Evolutionary conservation across 2,888 invertebrate genomes (phyloP).

Genomic region (Drosophila eohydei): DNA sequence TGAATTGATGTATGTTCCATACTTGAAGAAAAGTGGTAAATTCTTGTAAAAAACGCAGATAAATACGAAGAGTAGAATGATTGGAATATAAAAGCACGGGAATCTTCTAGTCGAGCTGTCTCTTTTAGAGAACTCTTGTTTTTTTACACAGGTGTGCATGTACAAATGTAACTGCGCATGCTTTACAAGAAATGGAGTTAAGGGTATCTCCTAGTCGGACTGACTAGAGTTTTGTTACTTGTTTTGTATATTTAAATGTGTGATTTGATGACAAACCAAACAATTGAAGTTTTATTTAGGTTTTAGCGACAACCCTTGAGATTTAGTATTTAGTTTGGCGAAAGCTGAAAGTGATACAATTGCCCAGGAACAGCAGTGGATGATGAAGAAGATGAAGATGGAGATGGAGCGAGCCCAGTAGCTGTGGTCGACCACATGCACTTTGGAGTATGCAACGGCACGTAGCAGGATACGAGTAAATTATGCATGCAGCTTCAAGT

Average conservation of each 20-base stretch:
- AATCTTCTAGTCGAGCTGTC: no score
- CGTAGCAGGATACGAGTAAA: slow-evolving; percentile 60
- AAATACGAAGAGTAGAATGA: no score
- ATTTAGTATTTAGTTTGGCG: slow-evolving; percentile 14
- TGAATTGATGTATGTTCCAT: no score
- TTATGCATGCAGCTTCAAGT: slow-evolving; percentile 73
- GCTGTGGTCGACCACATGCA: slow-evolving; percentile 51
- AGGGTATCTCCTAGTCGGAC: no score
- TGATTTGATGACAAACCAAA: not conserved
- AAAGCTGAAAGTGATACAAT: slow-evolving; percentile 16
- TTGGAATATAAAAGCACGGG: no score
- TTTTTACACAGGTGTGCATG: no score
- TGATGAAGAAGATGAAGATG: not conserved
- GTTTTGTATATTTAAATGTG: not conserved
- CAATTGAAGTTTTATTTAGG: not conserved
- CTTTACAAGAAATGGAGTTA: no score
- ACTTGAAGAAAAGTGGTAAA: no score
- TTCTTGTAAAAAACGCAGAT: no score
- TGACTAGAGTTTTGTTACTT: no score
- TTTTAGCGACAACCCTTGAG: slow-evolving; percentile 6
- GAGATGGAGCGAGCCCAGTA: slow-evolving; percentile 12
- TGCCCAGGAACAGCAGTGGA: slow-evolving; percentile 20
- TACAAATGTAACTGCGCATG: no score
- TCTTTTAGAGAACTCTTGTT: no score
- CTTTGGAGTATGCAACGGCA: slow-evolving; percentile 50